These are phyloP conservation scores for Perca fluviatilis DNA, from an alignment of 2,113 vertebrate genomes.

Conservation along the genomic window DNA sequence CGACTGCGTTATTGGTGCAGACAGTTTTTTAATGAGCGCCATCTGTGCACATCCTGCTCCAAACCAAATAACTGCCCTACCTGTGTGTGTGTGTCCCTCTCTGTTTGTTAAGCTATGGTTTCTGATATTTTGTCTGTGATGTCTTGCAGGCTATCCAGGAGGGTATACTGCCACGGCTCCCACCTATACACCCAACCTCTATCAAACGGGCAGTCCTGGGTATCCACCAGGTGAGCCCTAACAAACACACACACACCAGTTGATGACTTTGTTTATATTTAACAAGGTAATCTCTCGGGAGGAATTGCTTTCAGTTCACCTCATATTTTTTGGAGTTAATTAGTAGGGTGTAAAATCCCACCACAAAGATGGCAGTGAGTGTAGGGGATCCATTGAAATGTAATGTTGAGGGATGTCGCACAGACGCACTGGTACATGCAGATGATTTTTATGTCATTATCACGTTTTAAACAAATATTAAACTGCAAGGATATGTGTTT, in stretches of 20 bases:
- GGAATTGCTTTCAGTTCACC: background rate
- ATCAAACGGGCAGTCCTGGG: constrained; percentile 95
- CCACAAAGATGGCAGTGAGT: background rate
- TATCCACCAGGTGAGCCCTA: constrained; percentile 89
- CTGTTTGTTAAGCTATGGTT: constrained; percentile 25
- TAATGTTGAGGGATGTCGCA: background rate
- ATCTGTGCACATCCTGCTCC: constrained; percentile 77
- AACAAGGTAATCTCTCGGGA: background rate
- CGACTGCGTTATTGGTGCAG: constrained; percentile 72
- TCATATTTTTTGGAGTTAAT: background rate
- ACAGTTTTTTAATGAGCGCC: constrained; percentile 78
- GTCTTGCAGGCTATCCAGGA: constrained; percentile 91
- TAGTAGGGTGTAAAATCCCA: background rate
- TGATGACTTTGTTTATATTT: constrained; percentile 4
- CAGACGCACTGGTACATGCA: background rate
- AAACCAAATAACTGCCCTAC: constrained; percentile 48
- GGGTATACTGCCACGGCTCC: constrained; percentile 95
- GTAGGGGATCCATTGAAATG: background rate
- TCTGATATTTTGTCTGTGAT: constrained; percentile 54
- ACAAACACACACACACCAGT: background rate
- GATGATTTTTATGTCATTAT: background rate
- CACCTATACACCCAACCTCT: constrained; percentile 96
- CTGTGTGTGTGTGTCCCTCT: constrained; percentile 26
- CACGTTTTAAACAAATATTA: background rate
- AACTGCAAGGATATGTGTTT: background rate